Evolutionary conservation across 2,113 vertebrate species (phyloP), one percentile per base, ranked within the genome.

Genomic region (Gyps fulvus): DNA sequence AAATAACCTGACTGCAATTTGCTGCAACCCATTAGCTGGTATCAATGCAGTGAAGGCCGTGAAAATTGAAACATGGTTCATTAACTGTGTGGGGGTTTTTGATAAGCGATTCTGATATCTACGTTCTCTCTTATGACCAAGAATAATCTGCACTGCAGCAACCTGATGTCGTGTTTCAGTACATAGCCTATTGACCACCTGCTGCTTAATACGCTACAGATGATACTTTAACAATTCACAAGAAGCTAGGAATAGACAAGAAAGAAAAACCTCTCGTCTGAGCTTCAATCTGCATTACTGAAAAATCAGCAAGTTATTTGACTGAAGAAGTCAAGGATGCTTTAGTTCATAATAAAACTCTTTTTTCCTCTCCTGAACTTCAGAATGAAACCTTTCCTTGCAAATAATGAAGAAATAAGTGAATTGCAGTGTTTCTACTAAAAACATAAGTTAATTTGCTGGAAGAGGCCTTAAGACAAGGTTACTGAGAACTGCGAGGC

Each of bases 171-270:
- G 0, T 81, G 83, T 86, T 97, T 94, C 71, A 78, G 42, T 29
- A 23, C 50, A 63, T 20, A 95, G 81, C 55, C 47, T 94, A 77
- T 95, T 83, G 87, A 93, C 91, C 57, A 97, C 76, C 71, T 92
- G 59, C 88, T 96, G 76, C 47, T 96, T 93, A 90, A 92, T 71
- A 90, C 90, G 79, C 83, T 81, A 47, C n/a, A 83, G 83, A 66
- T 62, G 38, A 89, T 43, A 86, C 63, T 87, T 93, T 20, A 92
- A 92, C 79, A 95, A 78, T 47, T 78, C 50, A 73, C 42, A 88
- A 81, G 85, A 42, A 90, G 34, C 22, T 49, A 66, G 58, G 62
- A 86, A 80, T 2, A 93, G 45, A 66, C 78, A 86, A 57, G 45
- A 72, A 90, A 61, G 65, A 84, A 90, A 67, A 90, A 26, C 16